A percentile compares a stretch with the other conserved stretches of the same genome.
phyloP scores from a whole-genome alignment of 2,113 vertebrate species.

The Percina caprodes region DNA sequence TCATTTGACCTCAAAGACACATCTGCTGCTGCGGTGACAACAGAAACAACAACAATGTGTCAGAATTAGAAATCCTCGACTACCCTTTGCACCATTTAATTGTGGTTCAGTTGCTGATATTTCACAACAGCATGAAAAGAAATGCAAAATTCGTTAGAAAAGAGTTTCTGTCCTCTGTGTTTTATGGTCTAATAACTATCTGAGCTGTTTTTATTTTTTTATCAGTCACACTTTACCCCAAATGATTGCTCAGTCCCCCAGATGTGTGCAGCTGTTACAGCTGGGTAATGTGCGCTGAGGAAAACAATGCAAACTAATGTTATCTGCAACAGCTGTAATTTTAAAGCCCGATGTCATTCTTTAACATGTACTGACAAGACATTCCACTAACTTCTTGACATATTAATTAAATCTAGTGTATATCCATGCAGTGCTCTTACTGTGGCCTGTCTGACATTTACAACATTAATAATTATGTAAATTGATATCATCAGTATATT shows the following conservation, averaged over 20 bases:
- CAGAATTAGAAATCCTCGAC: background rate
- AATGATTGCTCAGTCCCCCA: background rate
- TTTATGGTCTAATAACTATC: conserved; percentile 9
- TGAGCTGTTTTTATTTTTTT: background rate
- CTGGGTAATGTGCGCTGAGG: conserved; percentile 15
- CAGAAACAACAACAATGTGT: background rate
- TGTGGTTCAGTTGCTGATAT: background rate
- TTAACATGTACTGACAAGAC: background rate
- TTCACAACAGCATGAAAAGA: background rate
- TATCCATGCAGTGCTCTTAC: background rate
- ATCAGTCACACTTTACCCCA: background rate
- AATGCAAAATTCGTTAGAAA: background rate
- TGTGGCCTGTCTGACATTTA: background rate
- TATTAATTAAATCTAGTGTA: background rate
- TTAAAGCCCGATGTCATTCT: background rate
- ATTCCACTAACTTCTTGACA: background rate
- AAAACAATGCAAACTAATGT: conserved; percentile 7
- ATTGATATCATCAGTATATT: background rate
- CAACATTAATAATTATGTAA: background rate
- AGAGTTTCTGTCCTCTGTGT: background rate
- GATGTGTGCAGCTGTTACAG: conserved; percentile 52
- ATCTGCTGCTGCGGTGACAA: background rate
- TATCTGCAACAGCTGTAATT: conserved; percentile 8
- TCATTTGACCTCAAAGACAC: conserved; percentile 4
- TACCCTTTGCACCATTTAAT: background rate